A percentile compares a stretch with the other conserved stretches of the same genome.
These are phyloP conservation scores for Eueremaeus valkanovi DNA, from an alignment of 2,888 invertebrate genomes.

Conservation along the genomic window DNA sequence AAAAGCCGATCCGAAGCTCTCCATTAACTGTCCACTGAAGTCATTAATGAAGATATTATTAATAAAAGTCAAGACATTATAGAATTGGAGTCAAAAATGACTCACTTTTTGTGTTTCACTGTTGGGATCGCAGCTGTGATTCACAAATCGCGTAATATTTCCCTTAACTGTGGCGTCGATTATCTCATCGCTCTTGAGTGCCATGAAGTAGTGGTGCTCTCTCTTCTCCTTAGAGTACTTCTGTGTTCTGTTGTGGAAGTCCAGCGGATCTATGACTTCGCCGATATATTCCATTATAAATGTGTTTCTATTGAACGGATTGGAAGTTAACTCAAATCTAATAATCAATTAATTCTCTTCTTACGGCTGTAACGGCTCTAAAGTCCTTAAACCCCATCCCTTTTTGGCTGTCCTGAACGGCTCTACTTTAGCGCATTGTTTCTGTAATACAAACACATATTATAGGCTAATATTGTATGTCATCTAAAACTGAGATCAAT, in stretches of 20 bases:
- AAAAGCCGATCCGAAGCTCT: conserved; percentile 92
- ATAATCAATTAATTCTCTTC: conserved; percentile 47
- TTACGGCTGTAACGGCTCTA: conserved; percentile 68
- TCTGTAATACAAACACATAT: conserved; percentile 50
- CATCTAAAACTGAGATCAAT: neutral
- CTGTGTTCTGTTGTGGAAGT: conserved; percentile 81
- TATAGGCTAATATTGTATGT: neutral
- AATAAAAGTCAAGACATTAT: neutral
- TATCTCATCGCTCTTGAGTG: conserved; percentile 81
- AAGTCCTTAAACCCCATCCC: conserved; percentile 84
- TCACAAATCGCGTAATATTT: conserved; percentile 93
- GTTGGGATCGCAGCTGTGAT: conserved; percentile 98
- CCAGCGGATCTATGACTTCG: conserved; percentile 87
- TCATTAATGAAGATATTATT: neutral
- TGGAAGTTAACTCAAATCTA: conserved; percentile 45
- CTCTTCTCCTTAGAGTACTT: conserved; percentile 84
- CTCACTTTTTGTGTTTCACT: conserved; percentile 88
- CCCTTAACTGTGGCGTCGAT: conserved; percentile 96
- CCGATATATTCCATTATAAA: conserved; percentile 99
- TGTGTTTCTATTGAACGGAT: conserved; percentile 67
- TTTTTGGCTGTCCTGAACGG: conserved; percentile 79
- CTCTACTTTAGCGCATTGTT: conserved; percentile 74
- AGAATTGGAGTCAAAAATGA: conserved; percentile 18
- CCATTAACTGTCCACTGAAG: conserved; percentile 59
- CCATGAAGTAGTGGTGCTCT: conserved; percentile 96